Base-by-base conservation (phyloP, 2,888 invertebrate genomes). In the Nomada hirtipes region DNA sequence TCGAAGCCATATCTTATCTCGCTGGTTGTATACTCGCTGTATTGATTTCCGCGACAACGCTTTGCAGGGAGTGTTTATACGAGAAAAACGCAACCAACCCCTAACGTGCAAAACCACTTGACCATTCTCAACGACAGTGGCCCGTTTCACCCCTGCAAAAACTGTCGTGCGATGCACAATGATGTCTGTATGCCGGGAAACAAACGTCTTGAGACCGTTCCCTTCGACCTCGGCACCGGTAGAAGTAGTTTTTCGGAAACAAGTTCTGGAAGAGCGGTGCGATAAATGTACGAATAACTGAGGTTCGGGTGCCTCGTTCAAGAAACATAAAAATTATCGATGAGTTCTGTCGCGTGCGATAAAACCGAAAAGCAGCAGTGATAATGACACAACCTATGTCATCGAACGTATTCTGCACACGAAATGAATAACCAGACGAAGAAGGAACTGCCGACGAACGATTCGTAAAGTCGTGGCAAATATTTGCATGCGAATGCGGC, bases 41-140 rank as follows among this genome's bases (percentile, higher is more conserved):
- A 68, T 78, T 18, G 68, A 61, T 78, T 55, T 50, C 52, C 55
- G 20, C 9, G 36, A 23, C 53, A 53, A 68, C n/a, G 11, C 52
- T 61, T 20, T 7, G 67, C 20, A 44, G 63, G 64, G 63, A 26
- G n/a, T 18, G 47, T 50, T 47, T 18, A 61, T 23, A 26, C 50
- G 50, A 11, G 57, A 42, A 20, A 71, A 76, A 47, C 13, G 10
- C 18, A 18, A 23, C 26, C 13, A 78, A 74, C 67, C 42, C 18
- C 65, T 18, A 13, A 57, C 67, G 50, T 73, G 74, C 79, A 79
- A 74, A 69, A 52, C 53, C 20, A 36, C 55, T 79, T 64, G 59
- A 26, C 18, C 64, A 20, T 74, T 13, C 47, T 69, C 26, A 36
- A 36, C 23, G 52, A 50, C 59, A 26, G 50, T 44, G 44, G 13